Evolutionary conservation across 2,797 vertebrate genomes (phyloP).

Genomic region (Podarcis siculus): DNA sequence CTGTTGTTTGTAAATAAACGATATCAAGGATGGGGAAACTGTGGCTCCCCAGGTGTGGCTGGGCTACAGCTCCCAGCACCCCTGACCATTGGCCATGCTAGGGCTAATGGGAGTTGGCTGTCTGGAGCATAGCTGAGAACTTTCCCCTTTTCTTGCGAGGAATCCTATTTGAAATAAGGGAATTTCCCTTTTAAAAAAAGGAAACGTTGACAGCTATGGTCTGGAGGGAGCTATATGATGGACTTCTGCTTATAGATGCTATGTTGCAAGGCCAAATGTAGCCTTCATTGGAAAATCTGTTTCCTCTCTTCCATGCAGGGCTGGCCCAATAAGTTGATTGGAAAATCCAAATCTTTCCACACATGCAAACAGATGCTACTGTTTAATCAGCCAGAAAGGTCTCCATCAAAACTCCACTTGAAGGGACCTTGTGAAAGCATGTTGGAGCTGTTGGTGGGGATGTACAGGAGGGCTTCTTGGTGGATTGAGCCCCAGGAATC

Average conservation of each 20-base stretch:
- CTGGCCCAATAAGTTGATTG: accelerated
- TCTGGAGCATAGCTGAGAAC: not conserved
- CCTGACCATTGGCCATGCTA: not conserved
- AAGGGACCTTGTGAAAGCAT: not conserved
- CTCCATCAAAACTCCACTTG: not conserved
- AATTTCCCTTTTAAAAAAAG: too few species aligned
- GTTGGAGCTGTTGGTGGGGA: too few species aligned
- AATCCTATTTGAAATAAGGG: too few species aligned
- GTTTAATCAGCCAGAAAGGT: not conserved
- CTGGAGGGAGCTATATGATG: constrained; percentile 28
- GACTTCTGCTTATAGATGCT: constrained; percentile 20
- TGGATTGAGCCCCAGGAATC: not conserved
- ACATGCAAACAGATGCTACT: not conserved
- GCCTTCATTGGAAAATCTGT: constrained; percentile 50
- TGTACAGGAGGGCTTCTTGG: not conserved
- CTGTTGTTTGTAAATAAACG: not conserved
- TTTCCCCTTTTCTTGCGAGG: too few species aligned
- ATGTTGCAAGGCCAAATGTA: constrained; percentile 4
- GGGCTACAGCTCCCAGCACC: too few species aligned
- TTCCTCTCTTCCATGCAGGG: constrained; percentile 5
- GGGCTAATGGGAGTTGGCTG: not conserved
- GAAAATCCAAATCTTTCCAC: too few species aligned
- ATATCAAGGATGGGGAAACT: too few species aligned
- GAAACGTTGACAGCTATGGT: not conserved
- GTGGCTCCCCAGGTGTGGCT: too few species aligned